Percentiles rank a stretch among this genome's conserved stretches.
phyloP scores from a whole-genome alignment of 2,888 invertebrate genomes.

The Zygaena filipendulae region DNA sequence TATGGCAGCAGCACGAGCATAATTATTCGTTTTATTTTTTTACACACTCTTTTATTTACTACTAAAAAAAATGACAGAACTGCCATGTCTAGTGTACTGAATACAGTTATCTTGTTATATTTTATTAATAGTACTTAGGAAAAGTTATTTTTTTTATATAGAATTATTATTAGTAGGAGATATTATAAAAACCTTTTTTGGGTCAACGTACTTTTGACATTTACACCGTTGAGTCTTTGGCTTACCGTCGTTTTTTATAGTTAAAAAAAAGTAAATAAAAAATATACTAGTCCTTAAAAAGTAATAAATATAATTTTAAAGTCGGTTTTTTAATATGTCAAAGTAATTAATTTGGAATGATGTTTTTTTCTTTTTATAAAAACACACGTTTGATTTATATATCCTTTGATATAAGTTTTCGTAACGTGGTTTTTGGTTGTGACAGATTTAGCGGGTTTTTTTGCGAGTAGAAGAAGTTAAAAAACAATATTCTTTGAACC shows the following conservation, averaged over 20 bases:
- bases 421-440: conserved; percentile 28
- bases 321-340: neutral
- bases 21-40: conserved; percentile 11
- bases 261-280: too few species aligned
- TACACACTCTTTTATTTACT: neutral
- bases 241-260: too few species aligned
- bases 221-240: conserved; percentile 22
- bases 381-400: conserved; percentile 60
- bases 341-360: neutral
- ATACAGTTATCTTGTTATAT: conserved; percentile 23
- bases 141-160: conserved; percentile 17
- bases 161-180: too few species aligned
- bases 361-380: too few species aligned
- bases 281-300: conserved; percentile 18
- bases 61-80: conserved; percentile 16
- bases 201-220: conserved; percentile 26
- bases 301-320: conserved; percentile 1
- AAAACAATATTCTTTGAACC: too few species aligned
- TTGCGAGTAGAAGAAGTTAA: too few species aligned
- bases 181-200: conserved; percentile 20
- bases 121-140: conserved; percentile 29
- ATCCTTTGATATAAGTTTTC: conserved; percentile 48
- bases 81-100: conserved; percentile 29
- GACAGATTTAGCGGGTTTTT: too few species aligned
- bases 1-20: conserved; percentile 29